phyloP scores from a whole-genome alignment of 2,797 vertebrate species.

The Enteromius trimaculatus region DNA sequence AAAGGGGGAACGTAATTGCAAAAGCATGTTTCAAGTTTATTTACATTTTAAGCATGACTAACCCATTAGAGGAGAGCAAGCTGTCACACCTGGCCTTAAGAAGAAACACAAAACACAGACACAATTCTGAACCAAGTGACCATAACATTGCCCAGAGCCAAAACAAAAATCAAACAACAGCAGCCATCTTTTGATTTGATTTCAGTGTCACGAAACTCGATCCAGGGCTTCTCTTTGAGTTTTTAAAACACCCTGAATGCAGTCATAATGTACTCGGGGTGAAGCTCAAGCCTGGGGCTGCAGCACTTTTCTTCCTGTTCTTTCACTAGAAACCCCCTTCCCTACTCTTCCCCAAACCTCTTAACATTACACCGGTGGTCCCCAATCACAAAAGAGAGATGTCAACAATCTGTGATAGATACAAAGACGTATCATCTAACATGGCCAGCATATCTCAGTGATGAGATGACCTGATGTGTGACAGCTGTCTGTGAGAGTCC shows the following conservation, averaged over 20 bases:
- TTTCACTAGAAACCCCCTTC: slow-evolving; percentile 35
- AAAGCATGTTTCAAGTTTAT: slow-evolving; percentile 29
- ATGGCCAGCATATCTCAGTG: slow-evolving; percentile 30
- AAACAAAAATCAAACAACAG: slow-evolving; percentile 53
- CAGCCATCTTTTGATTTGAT: slow-evolving; percentile 56
- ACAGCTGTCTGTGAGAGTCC: slow-evolving; percentile 44
- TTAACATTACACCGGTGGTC: slow-evolving; percentile 36
- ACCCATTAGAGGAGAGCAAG: slow-evolving; percentile 22
- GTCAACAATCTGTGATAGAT: slow-evolving; percentile 28
- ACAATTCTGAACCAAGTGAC: slow-evolving; percentile 31
- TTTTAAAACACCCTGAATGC: slow-evolving; percentile 39
- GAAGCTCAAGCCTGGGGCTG: slow-evolving; percentile 46
- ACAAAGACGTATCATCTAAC: slow-evolving; percentile 27
- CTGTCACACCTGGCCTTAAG: slow-evolving; percentile 33
- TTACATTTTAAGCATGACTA: slow-evolving; percentile 36
- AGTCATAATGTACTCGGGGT: slow-evolving; percentile 38
- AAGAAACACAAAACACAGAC: slow-evolving; percentile 33
- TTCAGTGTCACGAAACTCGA: slow-evolving; percentile 61
- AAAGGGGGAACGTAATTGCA: slow-evolving; percentile 1
- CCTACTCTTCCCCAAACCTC: slow-evolving; percentile 8
- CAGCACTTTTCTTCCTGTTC: slow-evolving; percentile 47
- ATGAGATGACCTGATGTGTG: slow-evolving; percentile 34
- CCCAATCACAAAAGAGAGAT: slow-evolving; percentile 30
- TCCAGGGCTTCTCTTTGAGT: slow-evolving; percentile 40
- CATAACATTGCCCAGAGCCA: slow-evolving; percentile 54